phyloP scores from a whole-genome alignment of 1,140 invertebrate species.

The Anagrus nilaparvatae region DNA sequence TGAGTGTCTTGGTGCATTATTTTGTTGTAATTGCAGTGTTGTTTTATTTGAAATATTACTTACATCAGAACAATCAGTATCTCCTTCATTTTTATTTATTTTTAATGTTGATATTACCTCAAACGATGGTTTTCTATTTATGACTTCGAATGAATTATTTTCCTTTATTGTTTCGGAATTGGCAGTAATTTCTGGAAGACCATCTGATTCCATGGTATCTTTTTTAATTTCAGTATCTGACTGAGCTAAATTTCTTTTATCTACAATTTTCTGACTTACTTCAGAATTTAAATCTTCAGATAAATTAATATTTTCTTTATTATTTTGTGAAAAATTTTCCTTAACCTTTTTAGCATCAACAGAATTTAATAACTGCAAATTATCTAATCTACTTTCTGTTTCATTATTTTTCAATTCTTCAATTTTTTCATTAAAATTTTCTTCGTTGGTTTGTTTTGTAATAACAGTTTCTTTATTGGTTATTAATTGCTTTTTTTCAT shows the following conservation, averaged over 20 bases:
- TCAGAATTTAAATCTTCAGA: too few relatives aligned
- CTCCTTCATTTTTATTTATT: too few relatives aligned
- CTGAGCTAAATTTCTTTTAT: constrained; percentile 1
- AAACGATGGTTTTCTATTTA: too few relatives aligned
- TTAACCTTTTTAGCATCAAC: constrained; percentile 8
- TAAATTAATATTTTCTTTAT: background rate
- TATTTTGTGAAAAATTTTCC: constrained; percentile 6
- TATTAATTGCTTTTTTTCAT: background rate
- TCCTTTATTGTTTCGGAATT: too few relatives aligned
- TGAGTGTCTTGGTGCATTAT: constrained; percentile 29
- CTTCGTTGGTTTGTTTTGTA: too few relatives aligned
- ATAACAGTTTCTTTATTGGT: too few relatives aligned
- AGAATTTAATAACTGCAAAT: too few relatives aligned
- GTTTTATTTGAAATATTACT: constrained; percentile 38
- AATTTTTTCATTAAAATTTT: constrained; percentile 3
- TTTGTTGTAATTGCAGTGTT: constrained; percentile 29
- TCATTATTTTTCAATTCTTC: constrained; percentile 7
- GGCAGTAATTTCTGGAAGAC: too few relatives aligned
- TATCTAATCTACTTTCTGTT: constrained; percentile 19
- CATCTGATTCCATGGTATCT: constrained; percentile 17
- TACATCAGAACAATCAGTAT: constrained; percentile 31
- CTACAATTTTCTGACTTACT: too few relatives aligned
- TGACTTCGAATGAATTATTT: too few relatives aligned
- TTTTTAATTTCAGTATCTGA: constrained; percentile 17
- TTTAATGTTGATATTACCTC: too few relatives aligned